These are phyloP conservation scores for Podargus strigoides DNA, from an alignment of 2,797 vertebrate species.

Conservation along the genomic window DNA sequence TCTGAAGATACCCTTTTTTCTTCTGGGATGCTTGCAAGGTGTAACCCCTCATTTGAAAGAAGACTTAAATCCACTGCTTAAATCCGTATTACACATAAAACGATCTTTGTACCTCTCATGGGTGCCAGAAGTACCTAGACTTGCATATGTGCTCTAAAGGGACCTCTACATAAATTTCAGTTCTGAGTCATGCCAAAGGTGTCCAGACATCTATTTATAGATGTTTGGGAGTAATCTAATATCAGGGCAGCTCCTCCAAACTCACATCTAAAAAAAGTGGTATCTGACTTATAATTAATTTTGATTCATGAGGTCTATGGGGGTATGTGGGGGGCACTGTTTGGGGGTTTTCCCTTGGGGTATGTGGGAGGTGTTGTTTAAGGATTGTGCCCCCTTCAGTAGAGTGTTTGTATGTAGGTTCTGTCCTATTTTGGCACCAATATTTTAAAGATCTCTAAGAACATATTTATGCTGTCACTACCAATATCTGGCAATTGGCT, in stretches of 20 bases:
- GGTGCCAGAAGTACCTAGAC: not conserved
- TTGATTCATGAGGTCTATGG: not conserved
- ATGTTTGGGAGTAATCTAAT: not conserved
- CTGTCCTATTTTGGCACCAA: not conserved
- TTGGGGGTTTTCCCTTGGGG: too few species aligned
- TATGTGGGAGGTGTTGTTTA: not conserved
- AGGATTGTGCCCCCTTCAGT: not conserved
- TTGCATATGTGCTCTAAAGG: not conserved
- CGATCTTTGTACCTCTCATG: not conserved
- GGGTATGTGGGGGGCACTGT: accelerated
- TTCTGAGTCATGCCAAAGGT: not conserved
- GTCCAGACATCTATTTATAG: not conserved
- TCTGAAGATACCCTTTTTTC: not conserved
- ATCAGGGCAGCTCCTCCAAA: not conserved
- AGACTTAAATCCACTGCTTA: not conserved
- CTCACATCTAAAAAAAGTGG: not conserved
- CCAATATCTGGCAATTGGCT: not conserved
- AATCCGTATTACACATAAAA: not conserved
- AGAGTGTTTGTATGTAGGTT: not conserved
- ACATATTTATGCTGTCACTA: not conserved
- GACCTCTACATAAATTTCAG: not conserved
- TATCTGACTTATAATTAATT: not conserved
- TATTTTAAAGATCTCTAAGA: not conserved
- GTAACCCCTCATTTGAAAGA: not conserved
- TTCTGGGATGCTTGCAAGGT: not conserved